Evolutionary conservation across 2,888 invertebrate species (phyloP).

Genomic region (Sphecodes monilicornis): DNA sequence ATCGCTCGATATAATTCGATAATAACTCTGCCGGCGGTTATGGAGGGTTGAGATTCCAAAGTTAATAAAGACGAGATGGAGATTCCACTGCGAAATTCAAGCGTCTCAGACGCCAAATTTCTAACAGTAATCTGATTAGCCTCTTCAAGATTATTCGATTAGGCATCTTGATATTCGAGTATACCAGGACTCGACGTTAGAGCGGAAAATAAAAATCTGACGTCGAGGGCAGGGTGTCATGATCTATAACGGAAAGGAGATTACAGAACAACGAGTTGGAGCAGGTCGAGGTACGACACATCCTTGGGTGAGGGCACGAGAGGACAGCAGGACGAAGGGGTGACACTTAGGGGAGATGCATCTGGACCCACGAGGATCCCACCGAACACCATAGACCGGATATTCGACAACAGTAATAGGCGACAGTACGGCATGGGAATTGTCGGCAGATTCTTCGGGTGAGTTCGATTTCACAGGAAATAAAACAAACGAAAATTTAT

Average conservation of each 20-base stretch:
- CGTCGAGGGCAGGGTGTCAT: conserved; percentile 43
- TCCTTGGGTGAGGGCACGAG: conserved; percentile 60
- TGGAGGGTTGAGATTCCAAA: background rate
- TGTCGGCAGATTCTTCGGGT: conserved; percentile 92
- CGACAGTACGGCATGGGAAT: conserved; percentile 94
- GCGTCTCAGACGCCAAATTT: background rate
- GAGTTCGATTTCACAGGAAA: conserved; percentile 74
- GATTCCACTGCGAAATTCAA: background rate
- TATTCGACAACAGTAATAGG: conserved; percentile 95
- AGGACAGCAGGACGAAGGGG: conserved; percentile 72
- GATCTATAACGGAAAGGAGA: conserved; percentile 67
- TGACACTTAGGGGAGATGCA: conserved; percentile 77
- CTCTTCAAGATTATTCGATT: background rate
- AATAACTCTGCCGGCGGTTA: background rate
- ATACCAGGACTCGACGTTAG: conserved; percentile 32
- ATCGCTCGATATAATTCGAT: background rate
- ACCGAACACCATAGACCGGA: conserved; percentile 92
- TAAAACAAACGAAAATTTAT: no score
- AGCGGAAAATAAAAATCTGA: conserved; percentile 13
- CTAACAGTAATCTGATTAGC: background rate
- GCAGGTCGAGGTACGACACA: conserved; percentile 77
- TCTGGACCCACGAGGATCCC: conserved; percentile 90
- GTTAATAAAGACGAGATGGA: background rate
- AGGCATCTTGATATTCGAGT: background rate
- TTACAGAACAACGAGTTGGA: conserved; percentile 81